Percentiles rank a stretch among this genome's conserved stretches.
Evolutionary conservation across 2,797 vertebrate genomes (phyloP).

Genomic region (Cichlasoma orientale): DNA sequence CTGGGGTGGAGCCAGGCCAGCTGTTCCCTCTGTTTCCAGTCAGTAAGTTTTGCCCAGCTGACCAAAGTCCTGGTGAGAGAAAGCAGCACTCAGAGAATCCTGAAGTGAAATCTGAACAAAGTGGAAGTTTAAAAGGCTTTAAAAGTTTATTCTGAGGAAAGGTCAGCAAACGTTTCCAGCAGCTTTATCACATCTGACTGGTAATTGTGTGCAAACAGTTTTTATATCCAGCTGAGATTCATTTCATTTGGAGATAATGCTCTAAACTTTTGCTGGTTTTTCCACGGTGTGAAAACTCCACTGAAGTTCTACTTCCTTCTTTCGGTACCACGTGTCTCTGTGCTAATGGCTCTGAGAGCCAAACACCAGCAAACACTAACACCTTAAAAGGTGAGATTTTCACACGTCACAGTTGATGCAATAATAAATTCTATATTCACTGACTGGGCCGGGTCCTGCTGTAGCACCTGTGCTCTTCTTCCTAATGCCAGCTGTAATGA

Average conservation of each 20-base stretch:
- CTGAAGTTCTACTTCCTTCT: neutral
- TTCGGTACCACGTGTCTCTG: neutral
- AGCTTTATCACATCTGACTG: too few relatives aligned
- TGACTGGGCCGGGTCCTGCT: too few relatives aligned
- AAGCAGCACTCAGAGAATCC: neutral
- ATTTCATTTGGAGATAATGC: neutral
- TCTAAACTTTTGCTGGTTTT: neutral
- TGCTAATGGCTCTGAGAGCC: neutral
- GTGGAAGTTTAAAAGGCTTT: too few relatives aligned
- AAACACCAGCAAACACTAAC: neutral
- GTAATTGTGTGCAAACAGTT: too few relatives aligned
- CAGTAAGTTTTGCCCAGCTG: neutral
- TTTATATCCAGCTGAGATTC: neutral
- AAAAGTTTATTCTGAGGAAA: too few relatives aligned
- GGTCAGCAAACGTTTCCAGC: too few relatives aligned
- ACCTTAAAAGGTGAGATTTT: neutral
- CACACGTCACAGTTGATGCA: neutral
- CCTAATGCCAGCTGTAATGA: neutral
- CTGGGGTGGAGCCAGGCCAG: neutral
- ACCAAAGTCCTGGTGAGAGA: neutral
- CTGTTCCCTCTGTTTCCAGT: neutral
- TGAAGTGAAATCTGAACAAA: too few relatives aligned
- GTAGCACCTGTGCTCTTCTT: neutral
- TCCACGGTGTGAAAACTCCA: neutral
- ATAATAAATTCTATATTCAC: rapidly evolving